Evolutionary conservation across 2,113 vertebrate genomes (phyloP).

Genomic region (Beaufortia kweichowensis): DNA sequence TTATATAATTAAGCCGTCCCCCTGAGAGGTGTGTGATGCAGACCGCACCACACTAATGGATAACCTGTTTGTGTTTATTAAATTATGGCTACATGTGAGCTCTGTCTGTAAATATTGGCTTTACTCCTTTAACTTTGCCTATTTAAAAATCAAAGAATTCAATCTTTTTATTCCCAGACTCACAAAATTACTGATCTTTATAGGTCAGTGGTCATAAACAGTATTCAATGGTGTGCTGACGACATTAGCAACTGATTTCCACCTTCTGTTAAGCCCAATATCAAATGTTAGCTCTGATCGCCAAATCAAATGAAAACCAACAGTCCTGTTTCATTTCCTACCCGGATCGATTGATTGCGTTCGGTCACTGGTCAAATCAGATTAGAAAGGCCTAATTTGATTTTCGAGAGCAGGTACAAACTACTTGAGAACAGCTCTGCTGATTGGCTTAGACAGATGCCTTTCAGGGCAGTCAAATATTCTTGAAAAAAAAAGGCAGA

Average conservation of each 20-base stretch:
- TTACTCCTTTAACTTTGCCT: background rate
- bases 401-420: conserved; percentile 51
- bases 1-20: conserved; percentile 51
- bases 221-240: background rate
- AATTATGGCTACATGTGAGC: conserved; percentile 44
- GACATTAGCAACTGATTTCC: background rate
- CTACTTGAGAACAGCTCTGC: conserved; percentile 28
- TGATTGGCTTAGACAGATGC: conserved; percentile 44
- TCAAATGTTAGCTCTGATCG: conserved; percentile 2
- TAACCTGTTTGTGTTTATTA: conserved; percentile 38
- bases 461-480: background rate
- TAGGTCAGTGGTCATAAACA: background rate
- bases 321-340: conserved; percentile 51
- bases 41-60: conserved; percentile 44
- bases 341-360: conserved; percentile 57
- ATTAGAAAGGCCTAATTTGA: conserved; percentile 50
- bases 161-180: background rate
- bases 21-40: conserved; percentile 39
- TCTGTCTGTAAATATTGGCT: conserved; percentile 2
- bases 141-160: background rate
- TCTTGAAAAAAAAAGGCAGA: conserved; percentile 1
- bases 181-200: background rate
- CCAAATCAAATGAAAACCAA: conserved; percentile 50
- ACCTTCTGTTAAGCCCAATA: conserved; percentile 6
- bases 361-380: conserved; percentile 43